Percentiles rank a stretch among this genome's conserved stretches.
These are phyloP conservation scores for Centrocercus urophasianus DNA, from an alignment of 2,113 vertebrate species.

Conservation along the genomic window DNA sequence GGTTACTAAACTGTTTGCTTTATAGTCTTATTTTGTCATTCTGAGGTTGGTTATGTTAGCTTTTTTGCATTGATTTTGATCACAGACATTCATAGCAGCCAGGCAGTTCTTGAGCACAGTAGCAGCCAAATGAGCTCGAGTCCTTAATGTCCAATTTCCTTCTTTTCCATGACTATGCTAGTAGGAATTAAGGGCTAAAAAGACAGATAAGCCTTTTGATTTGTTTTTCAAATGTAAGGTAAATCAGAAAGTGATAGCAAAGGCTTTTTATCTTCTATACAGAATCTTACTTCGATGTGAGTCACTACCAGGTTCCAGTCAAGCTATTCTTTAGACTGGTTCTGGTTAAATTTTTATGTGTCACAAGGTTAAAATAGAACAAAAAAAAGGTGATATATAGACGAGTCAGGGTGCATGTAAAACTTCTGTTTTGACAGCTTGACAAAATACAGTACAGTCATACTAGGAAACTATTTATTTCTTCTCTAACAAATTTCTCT, in stretches of 20 bases:
- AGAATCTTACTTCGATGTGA: neutral
- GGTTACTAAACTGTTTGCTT: neutral
- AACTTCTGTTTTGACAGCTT: neutral
- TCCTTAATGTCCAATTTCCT: neutral
- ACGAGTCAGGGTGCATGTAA: neutral
- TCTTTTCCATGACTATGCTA: neutral
- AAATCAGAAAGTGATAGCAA: neutral
- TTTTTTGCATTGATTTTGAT: neutral
- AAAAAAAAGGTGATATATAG: too few relatives aligned
- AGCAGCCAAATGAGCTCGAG: neutral
- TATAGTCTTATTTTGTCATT: neutral
- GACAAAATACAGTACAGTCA: neutral
- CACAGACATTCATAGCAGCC: neutral
- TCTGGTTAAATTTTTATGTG: neutral
- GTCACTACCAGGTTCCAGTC: neutral
- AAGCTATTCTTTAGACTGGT: neutral
- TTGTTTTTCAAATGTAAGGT: neutral
- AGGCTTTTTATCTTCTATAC: neutral
- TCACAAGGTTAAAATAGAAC: neutral
- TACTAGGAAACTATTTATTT: neutral
- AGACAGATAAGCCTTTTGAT: too few relatives aligned
- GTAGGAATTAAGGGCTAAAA: neutral
- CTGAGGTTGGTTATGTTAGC: neutral
- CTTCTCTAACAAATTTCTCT: neutral
- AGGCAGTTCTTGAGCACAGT: neutral